A percentile compares a stretch with the other conserved stretches of the same genome.
Conservation (phyloP, 2,888 invertebrate species). For the Drosophila melanosoma region DNA sequence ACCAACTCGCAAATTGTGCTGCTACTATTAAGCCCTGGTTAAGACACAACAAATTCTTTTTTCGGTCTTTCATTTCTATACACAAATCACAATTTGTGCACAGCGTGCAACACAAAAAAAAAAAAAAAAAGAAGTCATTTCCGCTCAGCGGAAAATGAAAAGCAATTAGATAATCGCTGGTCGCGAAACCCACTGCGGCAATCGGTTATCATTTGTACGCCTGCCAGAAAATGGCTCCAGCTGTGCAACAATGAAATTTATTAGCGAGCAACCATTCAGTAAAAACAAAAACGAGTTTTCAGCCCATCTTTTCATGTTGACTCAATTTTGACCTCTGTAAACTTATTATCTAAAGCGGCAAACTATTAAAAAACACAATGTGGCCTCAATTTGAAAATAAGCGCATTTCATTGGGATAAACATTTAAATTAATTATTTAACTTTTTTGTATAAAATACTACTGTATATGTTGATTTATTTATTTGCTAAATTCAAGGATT, state of each 20-base stretch:
- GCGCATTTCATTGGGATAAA: neutral
- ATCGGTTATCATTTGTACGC: constrained; percentile 55
- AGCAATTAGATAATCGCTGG: constrained; percentile 74
- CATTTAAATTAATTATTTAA: neutral
- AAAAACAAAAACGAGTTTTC: neutral
- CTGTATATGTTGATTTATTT: neutral
- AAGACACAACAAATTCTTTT: constrained; percentile 71
- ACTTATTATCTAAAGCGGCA: neutral
- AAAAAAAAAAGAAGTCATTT: constrained; percentile 59
- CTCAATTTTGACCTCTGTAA: neutral
- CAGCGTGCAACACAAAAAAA: constrained; percentile 48
- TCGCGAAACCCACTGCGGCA: constrained; percentile 54
- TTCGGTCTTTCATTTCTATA: constrained; percentile 40
- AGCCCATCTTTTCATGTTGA: constrained; percentile 4
- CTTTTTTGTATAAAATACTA: neutral
- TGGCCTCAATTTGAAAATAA: neutral
- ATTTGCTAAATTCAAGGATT: neutral
- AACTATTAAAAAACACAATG: neutral
- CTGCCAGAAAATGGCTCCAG: constrained; percentile 17
- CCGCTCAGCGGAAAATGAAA: constrained; percentile 51
- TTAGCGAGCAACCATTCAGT: neutral
- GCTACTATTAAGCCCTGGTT: constrained; percentile 22
- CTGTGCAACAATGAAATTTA: constrained; percentile 22
- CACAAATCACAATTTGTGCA: constrained; percentile 66
- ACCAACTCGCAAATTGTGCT: constrained; percentile 16